A percentile compares a stretch with the other conserved stretches of the same genome.
phyloP scores from a whole-genome alignment of 2,797 vertebrate genomes.

The Spheniscus humboldti region DNA sequence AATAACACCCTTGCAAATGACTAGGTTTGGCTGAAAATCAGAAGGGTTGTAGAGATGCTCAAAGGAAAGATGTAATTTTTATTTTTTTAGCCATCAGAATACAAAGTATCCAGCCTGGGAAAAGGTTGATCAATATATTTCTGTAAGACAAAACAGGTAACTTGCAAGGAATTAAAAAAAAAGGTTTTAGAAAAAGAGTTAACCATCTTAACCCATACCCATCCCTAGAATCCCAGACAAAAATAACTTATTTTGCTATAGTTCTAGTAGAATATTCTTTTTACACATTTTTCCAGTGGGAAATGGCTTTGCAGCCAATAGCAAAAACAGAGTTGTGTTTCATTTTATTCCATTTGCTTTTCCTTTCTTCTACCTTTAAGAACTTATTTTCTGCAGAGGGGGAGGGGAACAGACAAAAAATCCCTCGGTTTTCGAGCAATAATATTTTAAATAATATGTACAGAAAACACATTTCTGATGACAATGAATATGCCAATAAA shows the following conservation, averaged over 20 bases:
- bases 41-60: neutral
- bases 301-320: neutral
- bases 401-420: neutral
- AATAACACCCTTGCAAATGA: neutral
- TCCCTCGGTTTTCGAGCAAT: neutral
- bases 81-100: neutral
- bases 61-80: neutral
- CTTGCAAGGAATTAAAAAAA: neutral
- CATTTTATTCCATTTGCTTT: neutral
- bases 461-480: neutral
- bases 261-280: neutral
- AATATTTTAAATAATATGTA: neutral
- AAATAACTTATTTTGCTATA: neutral
- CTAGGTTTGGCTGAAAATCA: neutral
- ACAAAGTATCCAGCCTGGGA: neutral
- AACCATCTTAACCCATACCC: neutral
- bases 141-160: neutral
- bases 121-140: neutral
- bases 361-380: neutral
- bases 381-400: neutral
- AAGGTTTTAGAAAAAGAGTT: neutral
- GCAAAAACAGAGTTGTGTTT: neutral
- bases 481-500: neutral
- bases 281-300: neutral
- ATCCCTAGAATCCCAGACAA: neutral